A percentile compares a stretch with the other conserved stretches of the same genome.
Evolutionary conservation across 2,113 vertebrate species (phyloP).

Genomic region (Eretmochelys imbricata): DNA sequence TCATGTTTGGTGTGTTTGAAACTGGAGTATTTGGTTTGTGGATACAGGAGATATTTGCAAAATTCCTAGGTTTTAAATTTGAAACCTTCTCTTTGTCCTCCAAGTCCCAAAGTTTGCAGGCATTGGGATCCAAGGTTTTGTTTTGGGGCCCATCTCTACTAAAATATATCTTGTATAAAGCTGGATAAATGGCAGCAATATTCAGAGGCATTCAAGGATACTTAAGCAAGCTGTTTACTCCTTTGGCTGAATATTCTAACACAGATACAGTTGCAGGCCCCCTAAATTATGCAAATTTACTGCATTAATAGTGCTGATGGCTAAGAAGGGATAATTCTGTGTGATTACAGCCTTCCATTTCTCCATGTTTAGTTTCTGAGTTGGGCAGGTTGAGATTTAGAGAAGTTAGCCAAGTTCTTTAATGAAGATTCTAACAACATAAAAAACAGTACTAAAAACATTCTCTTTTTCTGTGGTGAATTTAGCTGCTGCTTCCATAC

Average conservation of each 20-base stretch:
- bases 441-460: not conserved
- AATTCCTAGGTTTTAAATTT: not conserved
- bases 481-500: not conserved
- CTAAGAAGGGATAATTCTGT: not conserved
- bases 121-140: not conserved
- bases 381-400: not conserved
- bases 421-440: not conserved
- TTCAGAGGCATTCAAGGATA: not conserved
- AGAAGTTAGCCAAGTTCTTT: not conserved
- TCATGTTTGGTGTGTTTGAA: not conserved
- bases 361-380: not conserved
- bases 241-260: not conserved
- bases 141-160: not conserved
- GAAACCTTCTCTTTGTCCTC: not conserved
- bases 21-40: not conserved
- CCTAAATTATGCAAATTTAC: not conserved
- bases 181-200: not conserved
- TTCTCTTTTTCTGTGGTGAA: too few relatives aligned
- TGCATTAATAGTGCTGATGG: not conserved
- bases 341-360: not conserved
- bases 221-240: not conserved
- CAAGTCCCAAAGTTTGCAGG: not conserved
- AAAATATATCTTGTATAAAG: not conserved
- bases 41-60: not conserved
- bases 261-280: not conserved